Evolutionary conservation across 2,113 vertebrate genomes (phyloP).

Genomic region (Mesoclemmys tuberculata): DNA sequence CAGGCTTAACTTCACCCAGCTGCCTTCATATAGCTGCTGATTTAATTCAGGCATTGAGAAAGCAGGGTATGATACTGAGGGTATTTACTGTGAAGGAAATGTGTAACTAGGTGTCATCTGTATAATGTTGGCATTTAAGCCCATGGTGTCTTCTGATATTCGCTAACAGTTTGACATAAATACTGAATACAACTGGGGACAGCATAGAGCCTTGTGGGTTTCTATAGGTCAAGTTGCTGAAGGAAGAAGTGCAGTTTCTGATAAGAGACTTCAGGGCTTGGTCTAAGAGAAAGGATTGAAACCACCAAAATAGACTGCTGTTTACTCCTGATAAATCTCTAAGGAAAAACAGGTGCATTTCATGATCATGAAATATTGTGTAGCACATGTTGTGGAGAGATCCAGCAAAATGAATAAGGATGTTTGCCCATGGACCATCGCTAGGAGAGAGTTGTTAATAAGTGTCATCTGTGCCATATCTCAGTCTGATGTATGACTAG

Average conservation of each 20-base stretch:
- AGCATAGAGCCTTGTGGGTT: neutral
- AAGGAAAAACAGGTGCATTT: neutral
- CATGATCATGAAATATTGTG: neutral
- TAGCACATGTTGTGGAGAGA: neutral
- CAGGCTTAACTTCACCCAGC: slow-evolving; percentile 45
- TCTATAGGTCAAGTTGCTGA: accelerated
- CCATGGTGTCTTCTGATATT: neutral
- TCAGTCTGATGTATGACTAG: accelerated
- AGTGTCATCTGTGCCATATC: neutral
- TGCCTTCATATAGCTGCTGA: neutral
- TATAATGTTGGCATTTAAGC: neutral
- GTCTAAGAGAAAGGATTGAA: neutral
- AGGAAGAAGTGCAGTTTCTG: neutral
- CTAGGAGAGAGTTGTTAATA: neutral
- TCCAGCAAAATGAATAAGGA: neutral
- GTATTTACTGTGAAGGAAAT: neutral
- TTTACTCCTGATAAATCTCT: neutral
- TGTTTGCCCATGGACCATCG: neutral
- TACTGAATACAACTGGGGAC: neutral
- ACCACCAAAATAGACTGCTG: neutral
- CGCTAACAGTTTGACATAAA: neutral
- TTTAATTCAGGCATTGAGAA: slow-evolving; percentile 48
- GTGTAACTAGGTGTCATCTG: slow-evolving; percentile 1
- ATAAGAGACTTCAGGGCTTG: neutral
- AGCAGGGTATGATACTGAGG: neutral